phyloP scores from a whole-genome alignment of 2,797 vertebrate species.

The Pseudochirops corinnae region DNA sequence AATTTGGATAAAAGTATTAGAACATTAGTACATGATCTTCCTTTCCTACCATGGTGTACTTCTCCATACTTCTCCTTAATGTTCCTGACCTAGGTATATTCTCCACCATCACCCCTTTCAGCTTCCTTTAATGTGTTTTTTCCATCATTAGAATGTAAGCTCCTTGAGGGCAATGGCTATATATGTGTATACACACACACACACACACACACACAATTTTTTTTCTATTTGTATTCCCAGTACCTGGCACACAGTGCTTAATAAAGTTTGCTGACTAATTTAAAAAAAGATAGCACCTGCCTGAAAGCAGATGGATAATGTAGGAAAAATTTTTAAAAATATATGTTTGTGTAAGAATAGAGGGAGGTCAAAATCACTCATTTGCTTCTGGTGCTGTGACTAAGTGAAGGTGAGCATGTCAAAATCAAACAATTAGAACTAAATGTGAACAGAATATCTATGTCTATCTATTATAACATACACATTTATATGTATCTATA shows the following conservation, averaged over 20 bases:
- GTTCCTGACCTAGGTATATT: neutral
- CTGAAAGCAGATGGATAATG: neutral
- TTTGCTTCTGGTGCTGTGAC: neutral
- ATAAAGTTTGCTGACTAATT: neutral
- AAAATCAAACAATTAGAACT: neutral
- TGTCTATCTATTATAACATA: too few species aligned
- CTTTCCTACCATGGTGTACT: neutral
- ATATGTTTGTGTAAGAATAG: neutral
- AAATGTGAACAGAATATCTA: neutral
- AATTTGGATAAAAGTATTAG: neutral
- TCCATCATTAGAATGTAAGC: neutral
- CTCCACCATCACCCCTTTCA: neutral
- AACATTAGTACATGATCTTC: neutral
- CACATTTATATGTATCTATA: neutral
- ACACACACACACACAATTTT: neutral
- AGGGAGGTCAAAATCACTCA: neutral
- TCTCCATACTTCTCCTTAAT: neutral
- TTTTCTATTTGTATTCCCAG: neutral
- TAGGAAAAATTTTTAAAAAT: neutral
- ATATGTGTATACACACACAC: neutral
- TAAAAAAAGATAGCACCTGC: neutral
- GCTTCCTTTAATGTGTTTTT: neutral
- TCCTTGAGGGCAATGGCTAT: neutral
- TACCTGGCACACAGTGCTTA: neutral
- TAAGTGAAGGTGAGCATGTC: neutral